phyloP scores from a whole-genome alignment of 2,113 vertebrate species.

The Pelmatolapia mariae region DNA sequence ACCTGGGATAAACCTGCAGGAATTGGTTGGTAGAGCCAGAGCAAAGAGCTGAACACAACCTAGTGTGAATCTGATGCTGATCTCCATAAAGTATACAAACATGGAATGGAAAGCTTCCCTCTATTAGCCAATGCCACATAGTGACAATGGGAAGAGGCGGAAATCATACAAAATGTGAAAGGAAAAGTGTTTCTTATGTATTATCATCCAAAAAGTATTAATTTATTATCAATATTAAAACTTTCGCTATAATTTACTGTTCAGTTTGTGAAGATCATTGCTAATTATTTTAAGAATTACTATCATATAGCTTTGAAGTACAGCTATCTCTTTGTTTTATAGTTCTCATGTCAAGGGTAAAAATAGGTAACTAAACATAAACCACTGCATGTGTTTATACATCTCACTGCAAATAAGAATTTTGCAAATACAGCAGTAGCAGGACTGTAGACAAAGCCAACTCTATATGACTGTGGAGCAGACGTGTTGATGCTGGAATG shows the following conservation, averaged over 20 bases:
- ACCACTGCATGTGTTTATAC: background rate
- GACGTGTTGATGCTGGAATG: slow-evolving; percentile 29
- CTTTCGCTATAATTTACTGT: background rate
- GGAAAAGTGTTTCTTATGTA: background rate
- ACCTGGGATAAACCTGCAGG: background rate
- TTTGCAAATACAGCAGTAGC: background rate
- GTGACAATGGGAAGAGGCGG: slow-evolving; percentile 48
- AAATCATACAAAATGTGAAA: slow-evolving; percentile 42
- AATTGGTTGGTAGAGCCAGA: background rate
- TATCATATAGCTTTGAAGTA: background rate
- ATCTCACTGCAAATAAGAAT: background rate
- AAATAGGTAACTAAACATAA: background rate
- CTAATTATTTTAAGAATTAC: background rate
- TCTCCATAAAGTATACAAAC: slow-evolving; percentile 5
- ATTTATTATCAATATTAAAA: background rate
- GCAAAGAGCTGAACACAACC: slow-evolving; percentile 4
- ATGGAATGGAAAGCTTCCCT: slow-evolving; percentile 53
- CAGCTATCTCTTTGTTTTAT: background rate
- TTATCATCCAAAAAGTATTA: background rate
- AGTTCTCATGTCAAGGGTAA: background rate
- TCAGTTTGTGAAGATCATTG: background rate
- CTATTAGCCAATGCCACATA: slow-evolving; percentile 42
- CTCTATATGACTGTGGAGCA: background rate
- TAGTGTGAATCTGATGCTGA: background rate
- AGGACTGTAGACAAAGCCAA: background rate